These are phyloP conservation scores for Poicephalus meyeri DNA, from an alignment of 2,113 vertebrate species.

Conservation along the genomic window DNA sequence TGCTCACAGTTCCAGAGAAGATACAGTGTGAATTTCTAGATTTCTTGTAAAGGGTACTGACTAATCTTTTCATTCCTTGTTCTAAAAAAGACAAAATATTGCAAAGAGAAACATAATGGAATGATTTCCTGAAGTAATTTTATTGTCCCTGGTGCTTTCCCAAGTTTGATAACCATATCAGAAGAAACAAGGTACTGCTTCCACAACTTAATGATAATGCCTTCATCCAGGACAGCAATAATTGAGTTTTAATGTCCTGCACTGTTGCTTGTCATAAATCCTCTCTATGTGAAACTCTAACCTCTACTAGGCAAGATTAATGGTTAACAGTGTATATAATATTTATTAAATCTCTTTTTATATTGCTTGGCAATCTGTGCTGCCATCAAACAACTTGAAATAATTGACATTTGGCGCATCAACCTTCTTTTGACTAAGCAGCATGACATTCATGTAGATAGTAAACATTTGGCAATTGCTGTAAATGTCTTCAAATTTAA, in stretches of 20 bases:
- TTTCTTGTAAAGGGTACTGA: not conserved
- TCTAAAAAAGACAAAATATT: conserved; percentile 32
- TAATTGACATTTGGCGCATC: conserved; percentile 82
- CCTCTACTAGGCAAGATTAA: conserved; percentile 71
- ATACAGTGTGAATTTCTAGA: not conserved
- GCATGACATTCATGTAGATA: conserved; percentile 82
- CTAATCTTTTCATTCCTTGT: not conserved
- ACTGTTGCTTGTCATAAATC: conserved; percentile 71
- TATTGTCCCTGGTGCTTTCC: conserved; percentile 18
- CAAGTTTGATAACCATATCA: conserved; percentile 27
- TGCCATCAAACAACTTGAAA: conserved; percentile 79
- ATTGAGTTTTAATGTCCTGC: conserved; percentile 74
- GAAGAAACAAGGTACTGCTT: conserved; percentile 48
- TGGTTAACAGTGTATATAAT: conserved; percentile 76
- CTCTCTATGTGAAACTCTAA: conserved; percentile 67
- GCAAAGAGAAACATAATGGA: conserved; percentile 20
- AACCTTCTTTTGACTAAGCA: conserved; percentile 78
- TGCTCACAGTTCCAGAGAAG: not conserved
- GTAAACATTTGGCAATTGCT: conserved; percentile 83
- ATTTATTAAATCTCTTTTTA: conserved; percentile 80
- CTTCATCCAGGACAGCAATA: conserved; percentile 59
- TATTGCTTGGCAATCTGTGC: conserved; percentile 75
- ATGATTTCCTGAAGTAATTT: conserved; percentile 55
- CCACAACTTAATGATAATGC: conserved; percentile 46
- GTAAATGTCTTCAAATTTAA: conserved; percentile 85